phyloP scores from a whole-genome alignment of 2,113 vertebrate species.

The Aix galericulata region DNA sequence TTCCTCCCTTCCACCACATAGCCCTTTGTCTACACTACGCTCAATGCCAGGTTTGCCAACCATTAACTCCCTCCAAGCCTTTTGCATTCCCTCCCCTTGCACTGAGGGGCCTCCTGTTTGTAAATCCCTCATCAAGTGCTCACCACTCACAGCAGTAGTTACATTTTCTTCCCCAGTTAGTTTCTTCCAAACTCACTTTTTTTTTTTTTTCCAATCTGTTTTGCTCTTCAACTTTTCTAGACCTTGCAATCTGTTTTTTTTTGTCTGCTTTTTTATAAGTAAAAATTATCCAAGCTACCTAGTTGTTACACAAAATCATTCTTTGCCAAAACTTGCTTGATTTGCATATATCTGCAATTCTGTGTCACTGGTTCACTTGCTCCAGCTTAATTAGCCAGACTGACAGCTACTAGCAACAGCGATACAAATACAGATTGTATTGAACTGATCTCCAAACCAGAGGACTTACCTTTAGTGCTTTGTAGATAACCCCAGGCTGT shows the following conservation, averaged over 20 bases:
- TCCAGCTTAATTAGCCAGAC: background rate
- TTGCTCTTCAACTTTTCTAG: background rate
- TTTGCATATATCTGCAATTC: background rate
- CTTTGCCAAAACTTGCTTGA: background rate
- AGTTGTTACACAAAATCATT: background rate
- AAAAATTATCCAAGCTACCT: background rate
- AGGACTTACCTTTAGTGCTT: conserved; percentile 89
- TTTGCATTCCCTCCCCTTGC: background rate
- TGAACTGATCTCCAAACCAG: background rate
- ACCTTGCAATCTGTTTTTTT: background rate
- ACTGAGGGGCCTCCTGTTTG: background rate
- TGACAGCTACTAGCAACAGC: background rate
- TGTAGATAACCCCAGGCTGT: conserved; percentile 92
- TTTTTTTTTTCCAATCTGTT: background rate
- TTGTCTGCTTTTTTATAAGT: background rate
- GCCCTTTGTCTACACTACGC: background rate
- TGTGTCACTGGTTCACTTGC: background rate
- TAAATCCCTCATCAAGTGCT: background rate
- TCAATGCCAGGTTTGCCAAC: background rate
- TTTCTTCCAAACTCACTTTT: background rate
- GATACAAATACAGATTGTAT: background rate
- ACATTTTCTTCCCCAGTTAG: background rate
- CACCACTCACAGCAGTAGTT: background rate
- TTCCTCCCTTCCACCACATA: background rate
- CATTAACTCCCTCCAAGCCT: background rate